phyloP scores from a whole-genome alignment of 1,140 invertebrate genomes.

The Neoseiulus cucumeris region DNA sequence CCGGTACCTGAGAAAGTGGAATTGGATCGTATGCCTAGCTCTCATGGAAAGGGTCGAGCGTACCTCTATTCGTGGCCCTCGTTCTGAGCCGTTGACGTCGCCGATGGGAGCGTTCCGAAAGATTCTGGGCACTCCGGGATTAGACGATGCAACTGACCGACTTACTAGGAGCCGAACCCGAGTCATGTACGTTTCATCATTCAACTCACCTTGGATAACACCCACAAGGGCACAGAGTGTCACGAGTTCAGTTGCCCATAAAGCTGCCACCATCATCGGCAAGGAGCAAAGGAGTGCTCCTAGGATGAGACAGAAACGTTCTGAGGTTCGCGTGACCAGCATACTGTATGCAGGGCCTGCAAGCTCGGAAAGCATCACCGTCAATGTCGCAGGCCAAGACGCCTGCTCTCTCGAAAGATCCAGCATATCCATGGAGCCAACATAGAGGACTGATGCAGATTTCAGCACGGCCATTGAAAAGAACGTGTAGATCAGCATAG shows the following conservation, averaged over 20 bases:
- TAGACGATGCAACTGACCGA: too few relatives aligned
- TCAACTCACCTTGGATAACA: not conserved
- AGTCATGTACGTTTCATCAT: too few relatives aligned
- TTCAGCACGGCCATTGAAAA: not conserved
- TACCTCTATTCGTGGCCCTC: too few relatives aligned
- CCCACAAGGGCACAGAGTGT: not conserved
- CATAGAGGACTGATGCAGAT: not conserved
- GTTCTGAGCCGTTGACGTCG: too few relatives aligned
- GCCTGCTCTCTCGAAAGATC: not conserved
- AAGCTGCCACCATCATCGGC: not conserved
- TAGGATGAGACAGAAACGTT: not conserved
- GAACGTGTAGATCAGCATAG: not conserved
- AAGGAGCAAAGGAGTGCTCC: not conserved
- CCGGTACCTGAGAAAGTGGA: not conserved
- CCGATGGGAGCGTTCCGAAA: too few relatives aligned
- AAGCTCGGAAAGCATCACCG: not conserved
- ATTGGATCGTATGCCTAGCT: too few relatives aligned
- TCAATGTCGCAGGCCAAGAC: not conserved
- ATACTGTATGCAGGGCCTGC: not conserved
- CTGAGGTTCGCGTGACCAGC: not conserved
- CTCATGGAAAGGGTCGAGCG: too few relatives aligned
- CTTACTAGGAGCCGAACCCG: too few relatives aligned
- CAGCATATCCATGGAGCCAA: slow-evolving; percentile 1
- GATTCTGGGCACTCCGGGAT: too few relatives aligned
- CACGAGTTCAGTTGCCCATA: not conserved